These are phyloP conservation scores for Craseonycteris thonglongyai DNA, from an alignment of 2,113 vertebrate genomes.

Conservation along the genomic window DNA sequence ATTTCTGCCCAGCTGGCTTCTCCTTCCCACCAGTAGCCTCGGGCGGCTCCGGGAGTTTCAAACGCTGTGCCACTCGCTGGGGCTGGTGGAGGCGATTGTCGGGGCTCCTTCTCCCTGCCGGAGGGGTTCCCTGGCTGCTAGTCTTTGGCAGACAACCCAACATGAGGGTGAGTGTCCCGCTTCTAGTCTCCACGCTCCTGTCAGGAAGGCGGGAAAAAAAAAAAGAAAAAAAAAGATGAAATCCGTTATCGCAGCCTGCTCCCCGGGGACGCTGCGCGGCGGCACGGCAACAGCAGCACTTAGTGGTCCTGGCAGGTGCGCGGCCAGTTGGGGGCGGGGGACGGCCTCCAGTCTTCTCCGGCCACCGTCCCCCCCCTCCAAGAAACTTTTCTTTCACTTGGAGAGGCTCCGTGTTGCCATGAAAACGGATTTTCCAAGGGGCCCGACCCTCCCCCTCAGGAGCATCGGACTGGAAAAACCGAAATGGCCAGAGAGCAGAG, in stretches of 20 bases:
- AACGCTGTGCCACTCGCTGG: background rate
- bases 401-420: conserved; percentile 71
- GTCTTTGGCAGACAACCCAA: background rate
- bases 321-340: conserved; percentile 25
- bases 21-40: background rate
- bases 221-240: conserved; percentile 3
- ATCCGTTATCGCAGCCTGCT: conserved; percentile 47
- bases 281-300: conserved; percentile 2
- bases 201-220: conserved; percentile 21
- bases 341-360: conserved; percentile 38
- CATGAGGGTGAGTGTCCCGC: background rate
- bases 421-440: conserved; percentile 75
- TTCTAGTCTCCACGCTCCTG: background rate
- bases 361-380: conserved; percentile 16
- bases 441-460: conserved; percentile 70
- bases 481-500: conserved; percentile 70
- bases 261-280: background rate
- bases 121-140: background rate
- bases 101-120: background rate
- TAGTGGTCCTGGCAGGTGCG: conserved; percentile 59
- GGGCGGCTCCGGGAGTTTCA: background rate
- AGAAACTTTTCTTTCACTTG: conserved; percentile 67
- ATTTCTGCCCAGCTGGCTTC: background rate
- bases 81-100: background rate
- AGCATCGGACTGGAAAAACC: conserved; percentile 73